These are phyloP conservation scores for Drosophila baimaii DNA, from an alignment of 1,140 invertebrate genomes.

Conservation along the genomic window DNA sequence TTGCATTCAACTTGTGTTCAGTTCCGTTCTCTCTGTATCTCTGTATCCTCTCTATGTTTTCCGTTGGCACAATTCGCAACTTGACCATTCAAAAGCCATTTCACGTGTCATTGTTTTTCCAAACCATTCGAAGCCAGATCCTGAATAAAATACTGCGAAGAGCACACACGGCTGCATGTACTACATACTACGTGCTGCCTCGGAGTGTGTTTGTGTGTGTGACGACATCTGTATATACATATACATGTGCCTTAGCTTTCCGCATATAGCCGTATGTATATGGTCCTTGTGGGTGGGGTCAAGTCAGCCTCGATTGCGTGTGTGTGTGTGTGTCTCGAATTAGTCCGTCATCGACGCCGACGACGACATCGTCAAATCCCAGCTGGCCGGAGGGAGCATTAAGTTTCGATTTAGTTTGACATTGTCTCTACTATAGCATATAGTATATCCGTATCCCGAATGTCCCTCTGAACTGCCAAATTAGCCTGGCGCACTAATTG, in stretches of 20 bases:
- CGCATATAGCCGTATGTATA: conserved; percentile 55
- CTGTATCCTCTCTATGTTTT: conserved; percentile 37
- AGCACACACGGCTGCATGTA: conserved; percentile 69
- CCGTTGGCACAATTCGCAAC: conserved; percentile 71
- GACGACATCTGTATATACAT: not conserved
- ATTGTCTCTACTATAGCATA: conserved; percentile 11
- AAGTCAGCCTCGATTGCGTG: not conserved
- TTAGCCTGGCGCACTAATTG: conserved; percentile 58
- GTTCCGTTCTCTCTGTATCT: conserved; percentile 2
- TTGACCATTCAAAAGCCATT: conserved; percentile 83
- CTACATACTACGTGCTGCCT: conserved; percentile 13
- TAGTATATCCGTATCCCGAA: conserved; percentile 9
- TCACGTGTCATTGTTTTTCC: conserved; percentile 82
- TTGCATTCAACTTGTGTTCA: conserved; percentile 47
- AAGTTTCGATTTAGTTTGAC: conserved; percentile 39
- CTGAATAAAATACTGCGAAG: conserved; percentile 81
- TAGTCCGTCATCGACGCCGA: conserved; percentile 35
- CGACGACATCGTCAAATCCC: conserved; percentile 15
- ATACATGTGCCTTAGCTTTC: conserved; percentile 20
- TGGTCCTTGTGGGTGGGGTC: conserved; percentile 14
- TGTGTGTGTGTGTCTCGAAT: conserved; percentile 16
- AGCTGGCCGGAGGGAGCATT: conserved; percentile 23
- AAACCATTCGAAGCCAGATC: conserved; percentile 79
- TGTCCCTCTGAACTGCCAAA: conserved; percentile 35
- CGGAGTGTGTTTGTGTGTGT: not conserved